A percentile compares a stretch with the other conserved stretches of the same genome.
Conservation (phyloP, 1,140 invertebrate species). For the Cydia splendana region DNA sequence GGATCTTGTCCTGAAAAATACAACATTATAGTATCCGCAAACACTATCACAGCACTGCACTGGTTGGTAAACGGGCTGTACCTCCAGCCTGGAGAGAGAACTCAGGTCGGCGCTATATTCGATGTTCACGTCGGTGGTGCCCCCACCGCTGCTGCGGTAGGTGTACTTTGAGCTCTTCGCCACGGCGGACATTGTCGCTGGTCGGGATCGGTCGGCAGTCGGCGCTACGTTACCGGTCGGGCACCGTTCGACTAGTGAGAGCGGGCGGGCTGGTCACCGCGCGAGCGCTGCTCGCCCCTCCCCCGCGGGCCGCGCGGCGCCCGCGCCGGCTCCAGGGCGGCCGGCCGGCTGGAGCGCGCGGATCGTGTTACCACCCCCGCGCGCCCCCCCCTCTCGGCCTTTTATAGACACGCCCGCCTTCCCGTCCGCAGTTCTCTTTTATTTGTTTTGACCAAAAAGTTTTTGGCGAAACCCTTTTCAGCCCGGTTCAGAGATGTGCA, state of each 20-base stretch:
- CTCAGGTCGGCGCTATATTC: conserved; percentile 96
- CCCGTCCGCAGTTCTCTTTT: conserved; percentile 66
- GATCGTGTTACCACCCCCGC: conserved; percentile 78
- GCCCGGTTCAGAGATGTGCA: conserved; percentile 37
- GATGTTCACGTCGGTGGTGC: conserved; percentile 93
- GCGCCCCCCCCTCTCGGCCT: conserved; percentile 74
- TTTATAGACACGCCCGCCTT: conserved; percentile 78
- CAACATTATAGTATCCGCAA: conserved; percentile 70
- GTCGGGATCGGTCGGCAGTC: conserved; percentile 75
- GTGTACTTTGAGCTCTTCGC: conserved; percentile 93
- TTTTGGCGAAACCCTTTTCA: conserved; percentile 61
- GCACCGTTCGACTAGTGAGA: conserved; percentile 79
- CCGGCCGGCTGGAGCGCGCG: conserved; percentile 73
- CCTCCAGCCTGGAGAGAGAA: conserved; percentile 95
- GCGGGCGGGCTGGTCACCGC: conserved; percentile 52
- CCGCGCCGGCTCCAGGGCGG: conserved; percentile 64
- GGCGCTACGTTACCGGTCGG: conserved; percentile 79
- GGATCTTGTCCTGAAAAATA: conserved; percentile 96
- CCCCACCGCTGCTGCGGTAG: conserved; percentile 90
- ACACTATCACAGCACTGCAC: conserved; percentile 77
- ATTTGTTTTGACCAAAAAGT: conserved; percentile 75
- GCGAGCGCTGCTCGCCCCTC: conserved; percentile 40
- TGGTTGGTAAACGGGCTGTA: conserved; percentile 80
- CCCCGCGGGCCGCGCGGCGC: conserved; percentile 36
- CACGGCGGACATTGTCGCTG: conserved; percentile 86